Percentiles rank a stretch among this genome's conserved stretches.
phyloP scores from a whole-genome alignment of 1,140 invertebrate species.

The Scaptomyza pallida region DNA sequence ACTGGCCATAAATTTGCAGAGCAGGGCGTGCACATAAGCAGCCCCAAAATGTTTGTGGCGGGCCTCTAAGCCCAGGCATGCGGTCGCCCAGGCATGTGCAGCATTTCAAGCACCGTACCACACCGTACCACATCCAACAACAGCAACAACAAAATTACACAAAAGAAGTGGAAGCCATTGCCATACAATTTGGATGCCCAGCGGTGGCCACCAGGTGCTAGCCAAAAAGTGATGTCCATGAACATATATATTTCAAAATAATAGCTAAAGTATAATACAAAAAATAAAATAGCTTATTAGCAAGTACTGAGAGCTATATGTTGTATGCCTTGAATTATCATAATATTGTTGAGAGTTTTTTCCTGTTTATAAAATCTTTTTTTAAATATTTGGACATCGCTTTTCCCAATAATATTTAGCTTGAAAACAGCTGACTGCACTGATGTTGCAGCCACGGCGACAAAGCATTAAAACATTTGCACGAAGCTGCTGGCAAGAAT shows the following conservation, averaged over 20 bases:
- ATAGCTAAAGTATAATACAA: neutral
- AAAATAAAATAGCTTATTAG: no score
- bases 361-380: neutral
- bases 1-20: conserved; percentile 63
- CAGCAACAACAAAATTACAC: conserved; percentile 40
- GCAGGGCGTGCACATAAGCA: conserved; percentile 56
- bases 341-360: no score
- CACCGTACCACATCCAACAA: conserved; percentile 3
- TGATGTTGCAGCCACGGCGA: conserved; percentile 32
- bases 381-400: no score
- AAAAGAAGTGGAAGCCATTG: conserved; percentile 60
- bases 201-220: conserved; percentile 50
- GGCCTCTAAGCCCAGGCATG: conserved; percentile 73
- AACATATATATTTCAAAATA: neutral
- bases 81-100: conserved; percentile 76
- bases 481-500: conserved; percentile 46
- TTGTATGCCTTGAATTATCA: no score
- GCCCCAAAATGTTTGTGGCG: conserved; percentile 74
- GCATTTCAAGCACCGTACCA: conserved; percentile 73
- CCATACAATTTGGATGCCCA: conserved; percentile 56
- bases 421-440: conserved; percentile 27
- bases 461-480: conserved; percentile 66
- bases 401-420: conserved; percentile 8
- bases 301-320: no score
- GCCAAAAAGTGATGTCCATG: conserved; percentile 27